These are phyloP conservation scores for Acanthosepion lycidas DNA, from an alignment of 2,888 invertebrate species.

Conservation along the genomic window DNA sequence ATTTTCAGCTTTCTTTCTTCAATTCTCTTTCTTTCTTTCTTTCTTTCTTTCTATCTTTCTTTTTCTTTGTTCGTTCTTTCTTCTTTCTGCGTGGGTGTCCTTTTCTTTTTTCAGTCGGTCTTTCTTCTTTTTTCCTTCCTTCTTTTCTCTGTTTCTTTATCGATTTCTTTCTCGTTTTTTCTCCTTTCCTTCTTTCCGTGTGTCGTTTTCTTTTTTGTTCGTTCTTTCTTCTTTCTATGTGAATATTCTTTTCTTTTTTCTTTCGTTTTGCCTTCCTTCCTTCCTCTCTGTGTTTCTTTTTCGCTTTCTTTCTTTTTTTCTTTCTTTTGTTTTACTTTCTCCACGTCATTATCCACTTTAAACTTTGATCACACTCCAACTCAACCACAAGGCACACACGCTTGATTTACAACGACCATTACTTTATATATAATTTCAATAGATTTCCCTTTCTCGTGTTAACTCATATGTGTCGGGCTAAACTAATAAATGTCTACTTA, in stretches of 20 bases:
- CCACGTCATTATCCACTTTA: not conserved
- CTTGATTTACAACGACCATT: not conserved
- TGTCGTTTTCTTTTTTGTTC: not conserved
- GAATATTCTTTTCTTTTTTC: not conserved
- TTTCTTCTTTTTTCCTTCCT: not conserved
- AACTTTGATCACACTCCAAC: not conserved
- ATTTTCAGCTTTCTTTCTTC: not conserved
- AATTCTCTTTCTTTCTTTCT: not conserved
- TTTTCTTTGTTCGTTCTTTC: not conserved
- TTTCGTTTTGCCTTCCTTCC: not conserved
- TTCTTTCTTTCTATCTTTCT: not conserved
- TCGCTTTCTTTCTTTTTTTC: not conserved
- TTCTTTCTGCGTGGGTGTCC: not conserved
- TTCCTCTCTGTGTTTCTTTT: not conserved
- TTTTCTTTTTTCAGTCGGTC: not conserved
- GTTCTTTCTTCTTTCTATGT: not conserved
- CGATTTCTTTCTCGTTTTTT: not conserved
- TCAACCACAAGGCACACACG: not conserved
- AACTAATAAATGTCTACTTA: constrained; percentile 6
- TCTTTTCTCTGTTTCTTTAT: not conserved
- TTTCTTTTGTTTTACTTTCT: not conserved
- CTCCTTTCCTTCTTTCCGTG: not conserved
- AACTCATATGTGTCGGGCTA: not conserved
- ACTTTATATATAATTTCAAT: constrained; percentile 10
- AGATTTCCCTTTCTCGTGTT: not conserved